phyloP scores from a whole-genome alignment of 2,797 vertebrate genomes.

The Hippoglossus hippoglossus region DNA sequence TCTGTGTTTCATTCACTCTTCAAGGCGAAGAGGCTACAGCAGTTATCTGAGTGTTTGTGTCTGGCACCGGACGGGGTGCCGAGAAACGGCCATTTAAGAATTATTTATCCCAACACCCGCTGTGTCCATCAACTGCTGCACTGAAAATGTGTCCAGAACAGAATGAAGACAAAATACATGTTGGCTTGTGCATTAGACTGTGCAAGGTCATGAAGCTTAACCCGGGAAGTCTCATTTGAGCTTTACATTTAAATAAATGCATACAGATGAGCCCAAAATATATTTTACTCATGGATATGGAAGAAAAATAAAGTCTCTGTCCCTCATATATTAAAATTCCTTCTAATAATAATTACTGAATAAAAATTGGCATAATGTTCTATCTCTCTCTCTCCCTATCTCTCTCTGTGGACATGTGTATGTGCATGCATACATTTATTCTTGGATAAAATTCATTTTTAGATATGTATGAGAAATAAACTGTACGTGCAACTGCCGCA shows the following conservation, averaged over 20 bases:
- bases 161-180: conserved; percentile 4
- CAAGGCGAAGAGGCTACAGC: conserved; percentile 15
- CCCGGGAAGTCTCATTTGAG: conserved; percentile 39
- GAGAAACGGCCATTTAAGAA: conserved; percentile 14
- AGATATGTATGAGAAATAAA: background rate
- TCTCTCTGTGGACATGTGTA: background rate
- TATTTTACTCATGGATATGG: conserved; percentile 34
- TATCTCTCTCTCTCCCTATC: too few relatives aligned
- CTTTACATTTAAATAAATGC: conserved; percentile 64
- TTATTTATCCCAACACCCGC: background rate
- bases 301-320: conserved; percentile 29
- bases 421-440: background rate
- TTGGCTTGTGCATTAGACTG: background rate
- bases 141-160: conserved; percentile 26
- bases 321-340: conserved; percentile 32
- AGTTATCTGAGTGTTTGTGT: conserved; percentile 19
- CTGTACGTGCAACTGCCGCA: background rate
- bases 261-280: conserved; percentile 50
- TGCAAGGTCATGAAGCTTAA: conserved; percentile 52
- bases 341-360: conserved; percentile 48
- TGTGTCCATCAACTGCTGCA: conserved; percentile 9
- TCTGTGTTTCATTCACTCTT: conserved; percentile 50
- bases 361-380: conserved; percentile 37
- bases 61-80: background rate
- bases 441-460: conserved; percentile 7